Evolutionary conservation across 92 coral and sea anemone genomes (phyloP), one percentile per base, ranked within the genome.

Genomic region (Siderastrea siderea): DNA sequence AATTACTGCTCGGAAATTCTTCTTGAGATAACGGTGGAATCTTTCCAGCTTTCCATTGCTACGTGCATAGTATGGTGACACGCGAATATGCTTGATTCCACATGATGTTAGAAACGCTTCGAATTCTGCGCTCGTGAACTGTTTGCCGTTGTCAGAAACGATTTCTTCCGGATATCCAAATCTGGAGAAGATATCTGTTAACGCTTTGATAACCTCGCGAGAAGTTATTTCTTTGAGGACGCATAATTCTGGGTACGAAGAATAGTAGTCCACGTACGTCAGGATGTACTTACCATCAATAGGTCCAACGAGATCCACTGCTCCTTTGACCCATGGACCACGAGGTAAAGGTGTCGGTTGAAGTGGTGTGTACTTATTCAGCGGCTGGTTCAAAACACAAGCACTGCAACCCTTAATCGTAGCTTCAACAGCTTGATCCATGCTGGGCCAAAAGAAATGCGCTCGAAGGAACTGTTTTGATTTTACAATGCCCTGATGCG

Each of bases 321-420:
- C 96, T 13, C 94, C 93, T 47, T 87, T 90, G 11, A 87, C 86
- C 96, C 90, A 87, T 49, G 89, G 90, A 14, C 82, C 92, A 17
- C 68, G 54, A 54, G 94, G 94, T 17, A 90, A 80, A 3, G 78
- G 88, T 17, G 86, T 77, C 19, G 88, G 86, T 53, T 84, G 87
- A 16, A 82, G 83, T 6, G 91, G 96, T 5, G 94, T 88, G 79
- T 88, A 66, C 47, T 55, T 61, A 26, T 77, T 71, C 62, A 93
- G 55, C 4, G 93, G 93, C 52, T 89, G 88, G 48, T 86, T 69
- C 13, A 89, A 52, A 43, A 83, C 78, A 47, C 86, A 87, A 1
- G 91, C 90, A 50, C 44, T 79, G 63, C 96, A 88, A 54, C 75
- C 82, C 47, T 83, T 87, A 49, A 93, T 72, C 82, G 73, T 78